Evolutionary conservation across 2,113 vertebrate genomes (phyloP), one percentile per base, ranked within the genome.

Genomic region (Corythoichthys haematopterus): DNA sequence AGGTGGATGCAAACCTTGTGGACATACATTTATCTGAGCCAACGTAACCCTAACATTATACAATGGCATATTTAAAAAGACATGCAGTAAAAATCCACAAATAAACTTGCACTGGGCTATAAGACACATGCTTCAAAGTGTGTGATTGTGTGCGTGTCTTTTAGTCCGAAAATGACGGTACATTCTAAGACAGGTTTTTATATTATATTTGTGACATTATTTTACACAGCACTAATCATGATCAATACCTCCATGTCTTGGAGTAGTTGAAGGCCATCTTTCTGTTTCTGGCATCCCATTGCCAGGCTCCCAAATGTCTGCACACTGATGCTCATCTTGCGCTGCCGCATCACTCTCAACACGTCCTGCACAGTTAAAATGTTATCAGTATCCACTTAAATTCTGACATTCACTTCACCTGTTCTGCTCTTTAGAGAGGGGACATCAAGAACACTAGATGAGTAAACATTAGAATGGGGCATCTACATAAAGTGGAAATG

Each of bases 271-370:
- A 97, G 82, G 2, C 93, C 95, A 0, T 98, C 93, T 9, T 74
- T 65, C 68, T 88, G 66, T 0, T 0, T 87, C 35, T 15, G 76
- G 76, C 97, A 99, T 64, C 92, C 94, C 0, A 94, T 89, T 0
- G 97, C 97, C 20, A 99, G 83, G 77, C 83, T 87, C 35, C 94
- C 94, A 65, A 95, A 99, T 0, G 96, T 99, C 62, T 93, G 92
- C 2, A 93, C 66, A 52, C 95, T 88, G 1, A 93, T 89, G 0
- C 74, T 75, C 0, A 98, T 62, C 11, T 92, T 85, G 28, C 85
- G 91, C 68, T 94, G 87, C 61, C 80, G 86, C 78, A 99, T 91
- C 64, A 92, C 72, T 37, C 89, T 85, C 79, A 97, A 73, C 72
- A 96, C 37, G 0, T 82, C 90, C 97, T 99, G 82, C 20, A 62